A percentile compares a stretch with the other conserved stretches of the same genome.
These are phyloP conservation scores for Mongoloraphidia duomilia DNA, from an alignment of 2,888 invertebrate genomes.

Conservation along the genomic window DNA sequence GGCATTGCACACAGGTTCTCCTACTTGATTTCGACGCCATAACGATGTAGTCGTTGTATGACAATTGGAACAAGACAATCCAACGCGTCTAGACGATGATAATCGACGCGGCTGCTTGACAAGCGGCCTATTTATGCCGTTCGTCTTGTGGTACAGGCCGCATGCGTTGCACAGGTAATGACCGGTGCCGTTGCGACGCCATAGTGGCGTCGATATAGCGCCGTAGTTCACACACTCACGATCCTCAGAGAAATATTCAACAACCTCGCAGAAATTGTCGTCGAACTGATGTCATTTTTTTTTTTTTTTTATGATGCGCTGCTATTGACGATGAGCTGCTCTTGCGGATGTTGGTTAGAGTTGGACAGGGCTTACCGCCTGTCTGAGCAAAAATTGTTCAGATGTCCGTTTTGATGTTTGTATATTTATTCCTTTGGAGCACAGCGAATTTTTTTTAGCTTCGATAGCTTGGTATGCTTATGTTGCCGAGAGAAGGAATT, in stretches of 20 bases:
- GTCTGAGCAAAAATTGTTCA: too few relatives aligned
- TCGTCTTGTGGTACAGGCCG: conserved; percentile 96
- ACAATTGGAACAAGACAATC: conserved; percentile 87
- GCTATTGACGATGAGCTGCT: too few relatives aligned
- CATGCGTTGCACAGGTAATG: conserved; percentile 99
- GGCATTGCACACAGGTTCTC: conserved; percentile 97
- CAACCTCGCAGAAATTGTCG: too few relatives aligned
- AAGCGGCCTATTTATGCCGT: conserved; percentile 84
- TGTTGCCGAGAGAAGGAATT: too few relatives aligned
- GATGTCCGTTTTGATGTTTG: too few relatives aligned
- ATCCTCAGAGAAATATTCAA: conserved; percentile 53
- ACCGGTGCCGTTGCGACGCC: conserved; percentile 97
- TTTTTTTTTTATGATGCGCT: too few relatives aligned
- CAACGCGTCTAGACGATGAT: conserved; percentile 57
- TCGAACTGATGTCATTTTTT: too few relatives aligned
- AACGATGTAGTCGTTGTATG: conserved; percentile 80
- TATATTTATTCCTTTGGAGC: too few relatives aligned
- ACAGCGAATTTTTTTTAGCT: too few relatives aligned
- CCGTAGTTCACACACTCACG: conserved; percentile 98
- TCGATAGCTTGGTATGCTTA: too few relatives aligned
- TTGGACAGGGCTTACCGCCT: too few relatives aligned
- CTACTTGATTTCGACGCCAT: conserved; percentile 87
- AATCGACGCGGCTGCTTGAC: conserved; percentile 83
- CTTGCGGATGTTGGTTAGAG: too few relatives aligned
- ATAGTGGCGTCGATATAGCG: conserved; percentile 88